A percentile compares a stretch with the other conserved stretches of the same genome.
These are phyloP conservation scores for Meghimatium bilineatum DNA, from an alignment of 2,888 invertebrate genomes.

Conservation along the genomic window DNA sequence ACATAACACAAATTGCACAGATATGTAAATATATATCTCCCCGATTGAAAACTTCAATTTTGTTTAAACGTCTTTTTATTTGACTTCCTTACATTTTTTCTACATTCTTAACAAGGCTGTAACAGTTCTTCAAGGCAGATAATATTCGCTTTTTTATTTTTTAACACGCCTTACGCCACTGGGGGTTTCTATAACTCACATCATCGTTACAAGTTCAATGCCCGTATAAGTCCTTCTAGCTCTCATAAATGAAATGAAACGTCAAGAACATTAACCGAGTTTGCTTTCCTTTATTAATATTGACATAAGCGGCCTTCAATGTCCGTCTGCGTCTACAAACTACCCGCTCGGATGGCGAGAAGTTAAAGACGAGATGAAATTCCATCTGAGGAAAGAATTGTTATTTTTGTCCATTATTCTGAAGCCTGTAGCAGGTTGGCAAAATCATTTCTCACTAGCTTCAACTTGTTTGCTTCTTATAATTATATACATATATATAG, in stretches of 20 bases:
- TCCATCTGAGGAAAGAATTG: not conserved
- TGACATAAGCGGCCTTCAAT: conserved; percentile 34
- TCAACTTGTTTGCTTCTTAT: not conserved
- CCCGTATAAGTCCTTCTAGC: not conserved
- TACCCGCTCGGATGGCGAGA: not conserved
- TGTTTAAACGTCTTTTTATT: too few species aligned
- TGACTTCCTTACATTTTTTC: not conserved
- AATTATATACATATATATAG: not conserved
- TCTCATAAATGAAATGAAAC: conserved; percentile 28
- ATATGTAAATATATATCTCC: too few species aligned
- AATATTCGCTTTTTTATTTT: not conserved
- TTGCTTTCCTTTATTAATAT: conserved; percentile 42
- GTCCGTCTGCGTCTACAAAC: conserved; percentile 25
- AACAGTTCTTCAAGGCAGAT: not conserved
- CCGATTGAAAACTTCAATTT: too few species aligned
- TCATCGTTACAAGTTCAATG: not conserved
- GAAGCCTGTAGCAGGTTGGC: not conserved
- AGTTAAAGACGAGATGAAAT: not conserved
- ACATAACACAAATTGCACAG: too few species aligned
- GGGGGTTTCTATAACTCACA: not conserved
- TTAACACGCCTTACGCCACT: not conserved
- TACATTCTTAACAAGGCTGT: not conserved
- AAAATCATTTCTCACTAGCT: not conserved
- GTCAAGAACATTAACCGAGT: conserved; percentile 32
- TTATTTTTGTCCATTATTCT: not conserved